Conservation (phyloP, 2,113 vertebrate species). For the Dipodomys merriami region DNA sequence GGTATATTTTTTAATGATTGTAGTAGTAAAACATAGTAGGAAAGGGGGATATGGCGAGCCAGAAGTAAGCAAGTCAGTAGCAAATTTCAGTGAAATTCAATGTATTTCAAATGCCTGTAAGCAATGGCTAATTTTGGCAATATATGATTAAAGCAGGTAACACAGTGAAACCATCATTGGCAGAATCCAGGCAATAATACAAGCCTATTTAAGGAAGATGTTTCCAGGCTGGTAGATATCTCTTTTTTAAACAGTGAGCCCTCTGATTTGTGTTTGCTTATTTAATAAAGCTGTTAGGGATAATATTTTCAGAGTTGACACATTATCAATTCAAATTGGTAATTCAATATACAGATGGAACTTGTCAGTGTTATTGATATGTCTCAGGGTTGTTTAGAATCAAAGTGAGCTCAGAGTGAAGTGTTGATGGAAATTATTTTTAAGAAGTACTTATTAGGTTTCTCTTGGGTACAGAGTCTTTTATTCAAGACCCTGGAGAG, state of each 20-base stretch:
- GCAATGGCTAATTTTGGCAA: neutral
- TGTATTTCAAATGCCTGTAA: neutral
- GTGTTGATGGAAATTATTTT: constrained; percentile 67
- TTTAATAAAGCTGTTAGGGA: constrained; percentile 54
- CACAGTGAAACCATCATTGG: neutral
- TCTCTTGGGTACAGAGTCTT: constrained; percentile 43
- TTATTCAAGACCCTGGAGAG: constrained; percentile 56
- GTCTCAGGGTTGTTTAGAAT: constrained; percentile 59
- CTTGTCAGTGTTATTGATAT: constrained; percentile 59
- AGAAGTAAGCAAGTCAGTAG: neutral
- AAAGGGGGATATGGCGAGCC: neutral
- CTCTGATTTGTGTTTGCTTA: constrained; percentile 58
- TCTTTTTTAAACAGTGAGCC: constrained; percentile 52
- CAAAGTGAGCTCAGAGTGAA: constrained; percentile 52
- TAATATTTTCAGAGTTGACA: constrained; percentile 60
- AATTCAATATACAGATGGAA: constrained; percentile 60
- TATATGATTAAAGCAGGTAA: neutral
- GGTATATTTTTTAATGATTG: constrained; percentile 20
- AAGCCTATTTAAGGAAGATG: constrained; percentile 36
- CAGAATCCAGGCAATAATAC: neutral
- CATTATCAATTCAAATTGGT: constrained; percentile 68
- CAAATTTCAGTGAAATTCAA: neutral
- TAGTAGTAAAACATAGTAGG: constrained; percentile 7
- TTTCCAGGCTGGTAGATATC: constrained; percentile 7
- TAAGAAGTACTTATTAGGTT: constrained; percentile 70